phyloP scores from a whole-genome alignment of 2,113 vertebrate species.

The Oreochromis tanganicae region DNA sequence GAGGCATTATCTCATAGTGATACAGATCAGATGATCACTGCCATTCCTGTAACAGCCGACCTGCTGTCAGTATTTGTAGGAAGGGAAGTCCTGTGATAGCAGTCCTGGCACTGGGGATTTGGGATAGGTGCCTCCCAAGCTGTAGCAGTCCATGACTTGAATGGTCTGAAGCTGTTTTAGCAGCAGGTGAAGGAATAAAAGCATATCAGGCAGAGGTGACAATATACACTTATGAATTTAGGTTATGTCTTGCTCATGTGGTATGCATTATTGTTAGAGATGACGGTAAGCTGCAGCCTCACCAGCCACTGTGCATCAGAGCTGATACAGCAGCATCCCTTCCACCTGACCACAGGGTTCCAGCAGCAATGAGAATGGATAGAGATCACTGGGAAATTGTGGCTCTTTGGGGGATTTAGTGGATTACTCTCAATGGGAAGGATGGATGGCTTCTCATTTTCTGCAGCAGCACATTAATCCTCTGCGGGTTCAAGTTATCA shows the following conservation, averaged over 20 bases:
- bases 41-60: neutral
- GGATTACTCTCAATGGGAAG: neutral
- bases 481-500: neutral
- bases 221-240: neutral
- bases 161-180: neutral
- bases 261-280: neutral
- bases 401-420: conserved; percentile 38
- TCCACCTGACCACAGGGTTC: neutral
- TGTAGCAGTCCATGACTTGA: neutral
- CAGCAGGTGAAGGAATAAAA: neutral
- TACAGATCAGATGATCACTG: neutral
- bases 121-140: fast-evolving
- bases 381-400: conserved; percentile 14
- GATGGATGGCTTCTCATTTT: conserved; percentile 39
- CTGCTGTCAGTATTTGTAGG: neutral
- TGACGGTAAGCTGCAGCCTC: neutral
- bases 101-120: neutral
- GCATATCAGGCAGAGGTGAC: neutral
- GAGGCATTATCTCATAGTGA: neutral
- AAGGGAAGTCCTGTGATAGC: fast-evolving
- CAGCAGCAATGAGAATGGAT: neutral
- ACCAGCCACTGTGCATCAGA: neutral
- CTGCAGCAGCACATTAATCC: conserved; percentile 27
- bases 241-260: neutral
- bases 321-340: neutral